phyloP scores from a whole-genome alignment of 2,797 vertebrate species.

The Thalassophryne amazonica region DNA sequence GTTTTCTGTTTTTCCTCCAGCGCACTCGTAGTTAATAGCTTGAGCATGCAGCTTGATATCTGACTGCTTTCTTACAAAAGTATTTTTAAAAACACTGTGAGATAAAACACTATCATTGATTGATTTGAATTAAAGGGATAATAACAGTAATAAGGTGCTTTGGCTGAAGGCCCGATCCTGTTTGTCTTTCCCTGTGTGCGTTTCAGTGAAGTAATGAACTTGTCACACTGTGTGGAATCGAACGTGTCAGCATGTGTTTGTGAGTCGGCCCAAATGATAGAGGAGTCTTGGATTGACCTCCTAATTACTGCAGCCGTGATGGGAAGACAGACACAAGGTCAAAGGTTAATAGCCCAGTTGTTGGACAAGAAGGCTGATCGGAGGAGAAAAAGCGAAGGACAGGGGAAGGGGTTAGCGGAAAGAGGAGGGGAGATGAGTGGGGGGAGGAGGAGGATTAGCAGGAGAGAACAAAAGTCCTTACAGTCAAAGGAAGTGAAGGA shows the following conservation, averaged over 20 bases:
- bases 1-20: too few relatives aligned
- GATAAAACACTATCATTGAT: too few relatives aligned
- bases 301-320: constrained; percentile 97
- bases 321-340: constrained; percentile 84
- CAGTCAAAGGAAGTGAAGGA: background rate
- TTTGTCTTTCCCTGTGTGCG: too few relatives aligned
- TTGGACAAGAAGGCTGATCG: constrained; percentile 42
- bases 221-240: background rate
- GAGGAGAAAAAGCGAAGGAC: background rate
- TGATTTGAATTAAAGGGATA: too few relatives aligned
- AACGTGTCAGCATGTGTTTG: constrained; percentile 5
- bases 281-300: constrained; percentile 91
- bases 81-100: too few relatives aligned
- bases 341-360: constrained; percentile 93
- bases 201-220: background rate
- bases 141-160: too few relatives aligned
- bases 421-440: background rate
- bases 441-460: background rate
- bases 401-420: background rate
- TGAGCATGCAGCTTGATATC: too few relatives aligned
- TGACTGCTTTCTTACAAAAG: too few relatives aligned
- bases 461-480: background rate
- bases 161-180: too few relatives aligned
- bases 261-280: constrained; percentile 85
- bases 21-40: too few relatives aligned